A percentile compares a stretch with the other conserved stretches of the same genome.
Conservation (phyloP, 2,888 invertebrate genomes). For the Chymomyza amoena region DNA sequence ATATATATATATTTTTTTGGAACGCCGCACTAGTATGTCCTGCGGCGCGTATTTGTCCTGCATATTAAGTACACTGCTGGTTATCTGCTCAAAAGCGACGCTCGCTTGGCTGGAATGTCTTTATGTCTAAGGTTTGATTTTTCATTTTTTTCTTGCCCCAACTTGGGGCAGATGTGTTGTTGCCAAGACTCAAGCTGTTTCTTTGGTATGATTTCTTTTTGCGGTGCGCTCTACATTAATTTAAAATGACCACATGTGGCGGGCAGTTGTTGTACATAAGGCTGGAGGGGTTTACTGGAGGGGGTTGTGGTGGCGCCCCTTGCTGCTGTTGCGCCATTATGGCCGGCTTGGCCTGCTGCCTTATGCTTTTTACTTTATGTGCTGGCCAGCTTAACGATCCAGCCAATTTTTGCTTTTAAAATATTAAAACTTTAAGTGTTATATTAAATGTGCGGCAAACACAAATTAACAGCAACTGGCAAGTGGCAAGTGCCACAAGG, state of each 20-base stretch:
- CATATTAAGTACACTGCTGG: slow-evolving; percentile 52
- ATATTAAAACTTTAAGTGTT: neutral
- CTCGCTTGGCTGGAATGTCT: slow-evolving; percentile 4
- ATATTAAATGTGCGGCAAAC: neutral
- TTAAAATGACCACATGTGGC: slow-evolving; percentile 46
- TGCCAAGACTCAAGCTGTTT: slow-evolving; percentile 14
- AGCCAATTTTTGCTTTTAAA: neutral
- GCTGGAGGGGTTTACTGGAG: too few species aligned
- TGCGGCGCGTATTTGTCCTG: slow-evolving; percentile 57
- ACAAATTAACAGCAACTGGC: neutral
- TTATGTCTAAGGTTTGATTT: neutral
- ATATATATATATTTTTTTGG: neutral
- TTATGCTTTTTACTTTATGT: neutral
- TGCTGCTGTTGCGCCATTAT: slow-evolving; percentile 7
- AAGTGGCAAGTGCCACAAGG: neutral
- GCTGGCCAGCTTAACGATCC: too few species aligned
- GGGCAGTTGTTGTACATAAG: slow-evolving; percentile 16
- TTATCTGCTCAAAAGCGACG: slow-evolving; percentile 12
- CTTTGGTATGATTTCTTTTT: slow-evolving; percentile 11
- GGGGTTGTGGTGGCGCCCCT: neutral
- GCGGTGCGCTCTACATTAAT: slow-evolving; percentile 29
- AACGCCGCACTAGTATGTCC: slow-evolving; percentile 22
- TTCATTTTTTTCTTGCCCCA: slow-evolving; percentile 7
- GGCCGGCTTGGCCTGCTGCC: neutral
- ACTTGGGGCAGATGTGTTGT: neutral